These are phyloP conservation scores for Rhopilema esculentum DNA, from an alignment of 30 jellyfish, hydroid and myxozoan species.

Conservation along the genomic window DNA sequence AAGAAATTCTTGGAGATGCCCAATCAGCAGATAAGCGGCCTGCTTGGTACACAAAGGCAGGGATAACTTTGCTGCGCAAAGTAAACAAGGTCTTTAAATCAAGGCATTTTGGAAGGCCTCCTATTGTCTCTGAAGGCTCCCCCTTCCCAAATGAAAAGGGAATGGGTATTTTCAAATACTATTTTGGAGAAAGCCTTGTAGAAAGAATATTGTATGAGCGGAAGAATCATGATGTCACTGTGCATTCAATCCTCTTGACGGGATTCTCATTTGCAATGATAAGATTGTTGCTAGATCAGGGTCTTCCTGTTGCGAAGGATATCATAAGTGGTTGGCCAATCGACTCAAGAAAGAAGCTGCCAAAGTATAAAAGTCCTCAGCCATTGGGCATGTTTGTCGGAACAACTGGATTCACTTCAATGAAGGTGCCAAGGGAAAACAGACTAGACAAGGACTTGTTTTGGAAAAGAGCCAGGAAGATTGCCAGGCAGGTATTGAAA, in stretches of 20 bases:
- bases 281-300: slow-evolving; percentile 2
- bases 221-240: slow-evolving; percentile 30
- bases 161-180: slow-evolving; percentile 9
- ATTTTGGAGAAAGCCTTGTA: background rate
- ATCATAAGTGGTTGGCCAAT: slow-evolving; percentile 49
- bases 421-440: slow-evolving; percentile 35
- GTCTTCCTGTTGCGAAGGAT: slow-evolving; percentile 25
- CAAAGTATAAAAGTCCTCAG: slow-evolving; percentile 54
- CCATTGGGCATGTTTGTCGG: slow-evolving; percentile 48
- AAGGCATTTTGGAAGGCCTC: background rate
- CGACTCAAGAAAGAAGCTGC: slow-evolving; percentile 37
- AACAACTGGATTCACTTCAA: slow-evolving; percentile 24
- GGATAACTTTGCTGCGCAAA: background rate
- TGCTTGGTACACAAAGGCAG: slow-evolving; percentile 24
- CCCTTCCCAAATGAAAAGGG: slow-evolving; percentile 19
- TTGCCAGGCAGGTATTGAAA: slow-evolving; percentile 3
- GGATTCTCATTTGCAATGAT: slow-evolving; percentile 38
- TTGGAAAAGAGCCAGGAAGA: slow-evolving; percentile 39
- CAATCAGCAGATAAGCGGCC: slow-evolving; percentile 37
- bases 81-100: background rate
- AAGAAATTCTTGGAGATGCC: slow-evolving; percentile 12
- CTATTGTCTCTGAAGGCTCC: slow-evolving; percentile 4
- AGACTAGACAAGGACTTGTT: slow-evolving; percentile 3
- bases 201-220: slow-evolving; percentile 25
- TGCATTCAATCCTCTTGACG: slow-evolving; percentile 47